Evolutionary conservation across 1,140 invertebrate species (phyloP), one percentile per base, ranked within the genome.

Genomic region (Propsilocerus akamusi): DNA sequence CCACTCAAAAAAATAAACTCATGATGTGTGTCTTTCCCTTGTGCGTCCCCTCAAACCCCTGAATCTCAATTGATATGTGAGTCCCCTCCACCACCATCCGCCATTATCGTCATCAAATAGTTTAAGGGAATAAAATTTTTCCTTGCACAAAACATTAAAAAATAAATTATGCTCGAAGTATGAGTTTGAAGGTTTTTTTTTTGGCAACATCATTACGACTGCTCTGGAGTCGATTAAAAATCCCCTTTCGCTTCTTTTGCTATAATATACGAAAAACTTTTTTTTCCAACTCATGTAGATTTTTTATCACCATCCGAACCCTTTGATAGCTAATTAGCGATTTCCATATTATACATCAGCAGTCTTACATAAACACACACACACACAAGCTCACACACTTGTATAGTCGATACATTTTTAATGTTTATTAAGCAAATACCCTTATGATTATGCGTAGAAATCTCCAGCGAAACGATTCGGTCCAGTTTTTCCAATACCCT

Each of bases 241-340:
- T 6, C 17, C 20, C 14, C 22, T 41, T 41, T 41, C 34, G 14
- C 34, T 41, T 41, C 34, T 41, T 37, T 41, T 41, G 34, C 28
- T n/a, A 12, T n/a, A 12, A 3, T 2, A 12, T 7, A 3, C 14
- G 11, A 12, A 3, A 30, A 30, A 30, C 3, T 30, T 30, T 37
- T 37, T 41, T 4, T 10, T 41, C 8, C 14, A 20, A 41, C 34
- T 14, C 22, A 41, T 41, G 34, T 41, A 41, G 34, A 41, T 41
- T 41, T 37, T 41, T 41, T 41, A 41, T 41, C 34, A 8, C 17
- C 17, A 6, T 41, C n/a, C n/a, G n/a, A n/a, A 37, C 34, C 34
- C 34, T 41, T 41, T 41, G 34, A 41, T 41, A 41, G 34, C 34
- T 41, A 41, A 41, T 41, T 41, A 41, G 34, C 34, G 34, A 41